Base-by-base conservation (phyloP, 2,797 vertebrate genomes). In the Chelon labrosus region DNA sequence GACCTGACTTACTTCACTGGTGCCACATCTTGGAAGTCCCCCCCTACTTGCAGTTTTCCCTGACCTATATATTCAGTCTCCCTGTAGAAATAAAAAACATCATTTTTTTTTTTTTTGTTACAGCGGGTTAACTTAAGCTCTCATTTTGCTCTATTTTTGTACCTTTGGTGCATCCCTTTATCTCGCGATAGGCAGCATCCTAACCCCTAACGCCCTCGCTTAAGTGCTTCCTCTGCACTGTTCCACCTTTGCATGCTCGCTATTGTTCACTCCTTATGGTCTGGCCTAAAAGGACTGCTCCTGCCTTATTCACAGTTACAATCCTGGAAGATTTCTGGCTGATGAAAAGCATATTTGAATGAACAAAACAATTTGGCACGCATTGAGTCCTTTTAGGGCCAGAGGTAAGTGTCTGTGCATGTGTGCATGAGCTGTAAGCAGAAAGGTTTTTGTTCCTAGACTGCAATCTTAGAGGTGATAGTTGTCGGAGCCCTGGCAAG, bases 361-460 rank as follows among this genome's bases (percentile, higher is more conserved):
- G 1, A n/a, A n/a, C n/a, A n/a, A n/a, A n/a, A 59, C 13, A 7
- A 54, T 20, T 44, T 20, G 19, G n/a, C 39, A 37, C 19, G 53
- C 4, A 42, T 42, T 58, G 67, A 53, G 68, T 91, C 88, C 87
- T 91, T 92, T 89, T 71, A 71, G 80, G 82, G 55, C 22, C 86
- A 74, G 80, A 60, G 62, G 70, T 83, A 65, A 65, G 65, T 82
- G 78, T 79, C 58, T 72, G 73, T 87, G 87, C 86, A 91, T 84
- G 91, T 82, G 64, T 86, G 91, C 90, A 91, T 92, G 90, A 90
- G 80, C 82, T 84, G 70, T 77, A 10, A 65, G 50, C 65, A 67
- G 56, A 51, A 69, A 1, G 46, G 70, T 53, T 55, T 44, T 31
- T 62, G 39, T 53, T 72, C 39, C 17, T 51, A 16, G 55, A 61